Evolutionary conservation across 2,113 vertebrate genomes (phyloP).

Genomic region (Actinemys pallida): DNA sequence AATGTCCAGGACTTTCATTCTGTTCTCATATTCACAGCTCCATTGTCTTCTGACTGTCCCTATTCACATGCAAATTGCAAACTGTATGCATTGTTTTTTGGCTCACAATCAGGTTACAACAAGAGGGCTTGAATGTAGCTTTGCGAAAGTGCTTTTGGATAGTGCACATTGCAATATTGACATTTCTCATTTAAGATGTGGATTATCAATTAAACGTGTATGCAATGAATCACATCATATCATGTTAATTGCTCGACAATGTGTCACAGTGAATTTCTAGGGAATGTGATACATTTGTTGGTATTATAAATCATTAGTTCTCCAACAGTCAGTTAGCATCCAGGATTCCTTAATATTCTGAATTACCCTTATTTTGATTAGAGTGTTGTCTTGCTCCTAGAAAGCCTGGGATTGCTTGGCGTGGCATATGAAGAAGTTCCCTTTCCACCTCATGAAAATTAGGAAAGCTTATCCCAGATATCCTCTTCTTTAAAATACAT

Average conservation of each 20-base stretch:
- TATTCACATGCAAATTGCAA: conserved; percentile 61
- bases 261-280: neutral
- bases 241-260: neutral
- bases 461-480: neutral
- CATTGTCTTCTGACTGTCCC: neutral
- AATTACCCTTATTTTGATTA: neutral
- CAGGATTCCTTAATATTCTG: neutral
- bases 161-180: neutral
- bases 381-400: neutral
- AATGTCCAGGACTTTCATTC: neutral
- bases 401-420: neutral
- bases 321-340: neutral
- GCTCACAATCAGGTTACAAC: neutral
- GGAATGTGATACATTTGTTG: neutral
- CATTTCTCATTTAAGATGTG: conserved; percentile 32
- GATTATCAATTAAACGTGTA: conserved; percentile 37
- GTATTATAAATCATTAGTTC: neutral
- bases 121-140: neutral
- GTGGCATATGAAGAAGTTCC: neutral
- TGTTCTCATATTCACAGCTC: conserved; percentile 38
- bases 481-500: neutral
- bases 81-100: conserved; percentile 21
- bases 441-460: neutral
- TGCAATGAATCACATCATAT: neutral
- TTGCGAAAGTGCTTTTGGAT: neutral